Percentiles rank a stretch among this genome's conserved stretches.
phyloP scores from a whole-genome alignment of 92 coral and sea anemone genomes.

The Diadumene lineata region DNA sequence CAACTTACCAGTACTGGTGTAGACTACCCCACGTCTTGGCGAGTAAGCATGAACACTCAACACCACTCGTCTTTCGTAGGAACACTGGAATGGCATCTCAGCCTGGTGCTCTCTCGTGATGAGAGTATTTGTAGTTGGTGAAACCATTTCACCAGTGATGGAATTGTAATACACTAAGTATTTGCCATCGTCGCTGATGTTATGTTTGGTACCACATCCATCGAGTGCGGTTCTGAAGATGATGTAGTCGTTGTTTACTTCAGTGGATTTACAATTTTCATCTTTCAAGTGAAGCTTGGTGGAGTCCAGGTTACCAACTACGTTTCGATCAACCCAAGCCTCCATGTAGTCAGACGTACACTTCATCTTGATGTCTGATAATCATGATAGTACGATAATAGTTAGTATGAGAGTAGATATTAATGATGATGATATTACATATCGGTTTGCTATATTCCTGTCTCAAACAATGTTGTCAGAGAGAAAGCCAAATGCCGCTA shows the following conservation, averaged over 20 bases:
- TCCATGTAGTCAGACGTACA: constrained; percentile 60
- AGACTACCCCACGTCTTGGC: constrained; percentile 38
- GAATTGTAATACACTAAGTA: constrained; percentile 48
- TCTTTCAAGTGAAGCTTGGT: constrained; percentile 56
- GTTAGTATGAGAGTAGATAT: neutral
- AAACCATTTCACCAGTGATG: constrained; percentile 38
- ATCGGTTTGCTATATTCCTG: too few relatives aligned
- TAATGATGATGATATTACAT: neutral
- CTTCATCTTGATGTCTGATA: constrained; percentile 32
- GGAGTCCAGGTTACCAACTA: constrained; percentile 54
- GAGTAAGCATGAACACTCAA: constrained; percentile 51
- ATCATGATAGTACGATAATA: neutral
- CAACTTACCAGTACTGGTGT: constrained; percentile 57
- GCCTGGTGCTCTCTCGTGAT: constrained; percentile 70
- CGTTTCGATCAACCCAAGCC: constrained; percentile 38
- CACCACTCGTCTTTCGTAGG: constrained; percentile 53
- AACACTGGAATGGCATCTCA: constrained; percentile 66
- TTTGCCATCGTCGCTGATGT: constrained; percentile 40
- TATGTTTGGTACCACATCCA: constrained; percentile 52
- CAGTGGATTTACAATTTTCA: constrained; percentile 38
- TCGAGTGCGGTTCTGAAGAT: constrained; percentile 47
- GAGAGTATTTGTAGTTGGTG: constrained; percentile 15
- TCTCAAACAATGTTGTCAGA: neutral
- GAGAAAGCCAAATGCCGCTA: too few relatives aligned
- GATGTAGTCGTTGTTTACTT: constrained; percentile 34